Evolutionary conservation across 2,888 invertebrate genomes (phyloP).

Genomic region (Rhingia rostrata): DNA sequence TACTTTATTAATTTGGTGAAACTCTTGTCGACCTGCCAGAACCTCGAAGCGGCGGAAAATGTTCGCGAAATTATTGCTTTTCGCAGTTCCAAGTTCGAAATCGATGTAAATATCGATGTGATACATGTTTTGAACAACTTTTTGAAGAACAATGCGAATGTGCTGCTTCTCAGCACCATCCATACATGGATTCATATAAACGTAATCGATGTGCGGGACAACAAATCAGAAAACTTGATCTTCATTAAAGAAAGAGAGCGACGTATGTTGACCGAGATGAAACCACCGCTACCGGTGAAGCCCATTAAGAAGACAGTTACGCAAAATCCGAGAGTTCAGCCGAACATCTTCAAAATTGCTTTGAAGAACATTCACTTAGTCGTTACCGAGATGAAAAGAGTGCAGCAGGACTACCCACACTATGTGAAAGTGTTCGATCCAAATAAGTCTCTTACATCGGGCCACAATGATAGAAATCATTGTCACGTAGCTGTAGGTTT

Average conservation of each 20-base stretch:
- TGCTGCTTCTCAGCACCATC: slow-evolving; percentile 87
- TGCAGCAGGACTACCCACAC: slow-evolving; percentile 62
- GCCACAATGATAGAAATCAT: slow-evolving; percentile 79
- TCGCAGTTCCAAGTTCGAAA: slow-evolving; percentile 89
- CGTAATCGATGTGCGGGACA: slow-evolving; percentile 83
- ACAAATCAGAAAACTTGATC: slow-evolving; percentile 69
- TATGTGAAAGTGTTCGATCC: slow-evolving; percentile 74
- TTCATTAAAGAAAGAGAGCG: slow-evolving; percentile 57
- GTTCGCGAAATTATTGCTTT: slow-evolving; percentile 81
- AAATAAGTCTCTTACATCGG: slow-evolving; percentile 77
- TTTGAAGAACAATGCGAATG: slow-evolving; percentile 88
- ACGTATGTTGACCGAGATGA: slow-evolving; percentile 50
- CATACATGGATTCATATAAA: slow-evolving; percentile 87
- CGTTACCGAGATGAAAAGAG: slow-evolving; percentile 53
- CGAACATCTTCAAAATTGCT: slow-evolving; percentile 58
- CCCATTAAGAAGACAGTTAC: slow-evolving; percentile 30
- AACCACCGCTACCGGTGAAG: slow-evolving; percentile 37
- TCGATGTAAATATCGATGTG: slow-evolving; percentile 87
- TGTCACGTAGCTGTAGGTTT: slow-evolving; percentile 82
- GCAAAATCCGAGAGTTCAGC: slow-evolving; percentile 55
- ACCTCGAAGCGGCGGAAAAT: slow-evolving; percentile 80
- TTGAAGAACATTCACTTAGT: slow-evolving; percentile 52
- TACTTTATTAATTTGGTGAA: slow-evolving; percentile 82
- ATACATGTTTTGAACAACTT: slow-evolving; percentile 86
- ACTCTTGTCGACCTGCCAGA: slow-evolving; percentile 80